Evolutionary conservation across 2,113 vertebrate genomes (phyloP).

Genomic region (cattle (Bos taurus)): DNA sequence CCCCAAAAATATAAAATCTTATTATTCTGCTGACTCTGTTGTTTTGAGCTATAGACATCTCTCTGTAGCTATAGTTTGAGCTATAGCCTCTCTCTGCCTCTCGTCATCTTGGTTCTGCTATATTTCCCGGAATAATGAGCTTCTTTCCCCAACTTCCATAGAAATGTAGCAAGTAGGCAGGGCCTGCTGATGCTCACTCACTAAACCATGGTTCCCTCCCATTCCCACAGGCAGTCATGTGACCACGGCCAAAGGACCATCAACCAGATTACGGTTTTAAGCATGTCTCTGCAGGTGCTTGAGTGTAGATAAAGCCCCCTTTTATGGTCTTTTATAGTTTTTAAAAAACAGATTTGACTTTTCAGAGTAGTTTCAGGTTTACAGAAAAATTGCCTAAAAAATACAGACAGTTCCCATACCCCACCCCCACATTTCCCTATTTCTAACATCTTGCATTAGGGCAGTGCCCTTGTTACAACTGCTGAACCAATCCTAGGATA

Average conservation of each 20-base stretch:
- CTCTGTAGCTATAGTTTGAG: background rate
- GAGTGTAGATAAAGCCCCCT: no score
- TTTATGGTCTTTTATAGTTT: background rate
- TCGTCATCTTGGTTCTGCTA: background rate
- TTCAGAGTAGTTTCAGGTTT: background rate
- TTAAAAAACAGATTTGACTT: background rate
- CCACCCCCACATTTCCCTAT: background rate
- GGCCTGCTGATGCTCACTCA: background rate
- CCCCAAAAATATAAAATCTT: background rate
- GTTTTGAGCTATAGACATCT: background rate
- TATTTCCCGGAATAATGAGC: background rate
- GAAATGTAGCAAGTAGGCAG: background rate
- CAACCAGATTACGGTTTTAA: background rate
- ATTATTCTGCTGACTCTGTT: background rate
- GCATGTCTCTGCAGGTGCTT: background rate
- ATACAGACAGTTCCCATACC: background rate
- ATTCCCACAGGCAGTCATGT: accelerated
- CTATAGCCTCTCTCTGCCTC: background rate
- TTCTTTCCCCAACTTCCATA: no score
- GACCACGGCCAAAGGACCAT: background rate
- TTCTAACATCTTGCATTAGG: background rate
- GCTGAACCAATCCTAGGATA: background rate
- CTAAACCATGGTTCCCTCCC: background rate
- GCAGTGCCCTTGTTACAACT: accelerated
- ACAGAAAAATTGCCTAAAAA: background rate